Evolutionary conservation across 2,888 invertebrate genomes (phyloP), one percentile per base, ranked within the genome.

Genomic region (Ditylenchus weischeri): DNA sequence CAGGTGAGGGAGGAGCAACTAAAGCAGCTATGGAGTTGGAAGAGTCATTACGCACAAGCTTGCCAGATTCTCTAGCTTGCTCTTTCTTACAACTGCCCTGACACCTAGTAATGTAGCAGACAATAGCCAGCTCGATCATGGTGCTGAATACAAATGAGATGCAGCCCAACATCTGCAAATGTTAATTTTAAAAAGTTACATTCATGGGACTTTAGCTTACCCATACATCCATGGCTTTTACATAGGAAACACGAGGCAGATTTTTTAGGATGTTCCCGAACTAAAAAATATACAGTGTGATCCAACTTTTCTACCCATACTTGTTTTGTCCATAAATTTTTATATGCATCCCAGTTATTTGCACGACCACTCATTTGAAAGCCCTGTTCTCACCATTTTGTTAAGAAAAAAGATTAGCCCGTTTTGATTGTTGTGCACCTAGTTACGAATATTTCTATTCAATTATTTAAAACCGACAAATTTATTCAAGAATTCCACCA

Each of bases 161-260:
- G 68, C 82, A 82, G 1, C 77, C 75, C 23, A 59, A 19, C 59
- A 54, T 54, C 43, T 43, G 43, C 43, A 43, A 43, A 43, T 43
- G 43, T 10, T 43, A 21, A n/a, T n/a, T 47, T 13, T 7, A 61
- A 60, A n/a, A 23, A 23, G 3, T 48, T 10, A 21, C 75, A 47
- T 18, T 43, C 21, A 19, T 68, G 15, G 11, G 35, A 49, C 13
- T 18, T 65, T 69, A 79, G 15, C 79, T 72, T 79, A 82, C 81
- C 82, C 82, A 82, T 8, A 82, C 82, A 64, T 82, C 82, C 79
- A 82, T 82, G 15, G 82, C 82, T 69, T 82, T 82, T 6, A 81
- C 80, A 69, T 82, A 82, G 18, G 79, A 79, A 8, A 82, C 82
- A 13, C 82, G 74, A 23, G 82, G 82, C 13, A 82, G 72, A 64